Percentiles rank a stretch among this genome's conserved stretches.
phyloP scores from a whole-genome alignment of 2,113 vertebrate species.

The Scytalopus superciliaris region DNA sequence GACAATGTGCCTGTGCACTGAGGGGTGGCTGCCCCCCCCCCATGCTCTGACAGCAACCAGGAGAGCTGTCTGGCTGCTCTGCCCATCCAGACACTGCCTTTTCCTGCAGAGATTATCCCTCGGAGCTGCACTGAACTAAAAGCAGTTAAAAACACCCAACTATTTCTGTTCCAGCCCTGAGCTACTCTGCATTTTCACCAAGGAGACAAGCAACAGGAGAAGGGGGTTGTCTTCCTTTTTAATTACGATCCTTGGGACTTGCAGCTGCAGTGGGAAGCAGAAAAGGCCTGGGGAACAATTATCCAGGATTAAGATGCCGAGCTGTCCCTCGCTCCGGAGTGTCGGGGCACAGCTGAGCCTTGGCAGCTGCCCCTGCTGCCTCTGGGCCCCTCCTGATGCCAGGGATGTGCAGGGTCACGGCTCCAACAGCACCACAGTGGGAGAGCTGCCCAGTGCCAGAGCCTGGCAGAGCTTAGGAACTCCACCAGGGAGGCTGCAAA shows the following conservation, averaged over 20 bases:
- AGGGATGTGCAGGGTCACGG: not conserved
- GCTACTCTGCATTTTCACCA: not conserved
- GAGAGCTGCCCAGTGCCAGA: not conserved
- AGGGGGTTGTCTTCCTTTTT: not conserved
- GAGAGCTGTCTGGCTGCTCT: not conserved
- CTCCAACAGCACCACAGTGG: not conserved
- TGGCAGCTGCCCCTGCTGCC: not conserved
- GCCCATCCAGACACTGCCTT: not conserved
- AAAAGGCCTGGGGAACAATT: not conserved
- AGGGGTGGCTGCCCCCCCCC: not conserved
- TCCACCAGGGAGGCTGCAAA: slow-evolving; percentile 44
- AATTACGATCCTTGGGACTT: not conserved
- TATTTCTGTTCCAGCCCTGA: not conserved
- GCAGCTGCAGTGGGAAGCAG: not conserved
- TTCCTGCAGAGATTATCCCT: not conserved
- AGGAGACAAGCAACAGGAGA: not conserved
- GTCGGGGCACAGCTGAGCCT: not conserved
- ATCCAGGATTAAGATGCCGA: not conserved
- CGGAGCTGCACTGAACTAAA: not conserved
- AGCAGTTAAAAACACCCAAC: not conserved
- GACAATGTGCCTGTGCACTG: not conserved
- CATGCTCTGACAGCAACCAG: not conserved
- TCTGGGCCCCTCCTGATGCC: not conserved
- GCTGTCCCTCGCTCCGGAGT: not conserved
- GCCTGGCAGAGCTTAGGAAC: not conserved